A percentile compares a stretch with the other conserved stretches of the same genome.
Evolutionary conservation across 1,140 invertebrate genomes (phyloP).

Genomic region (Rhizoglyphus robini): DNA sequence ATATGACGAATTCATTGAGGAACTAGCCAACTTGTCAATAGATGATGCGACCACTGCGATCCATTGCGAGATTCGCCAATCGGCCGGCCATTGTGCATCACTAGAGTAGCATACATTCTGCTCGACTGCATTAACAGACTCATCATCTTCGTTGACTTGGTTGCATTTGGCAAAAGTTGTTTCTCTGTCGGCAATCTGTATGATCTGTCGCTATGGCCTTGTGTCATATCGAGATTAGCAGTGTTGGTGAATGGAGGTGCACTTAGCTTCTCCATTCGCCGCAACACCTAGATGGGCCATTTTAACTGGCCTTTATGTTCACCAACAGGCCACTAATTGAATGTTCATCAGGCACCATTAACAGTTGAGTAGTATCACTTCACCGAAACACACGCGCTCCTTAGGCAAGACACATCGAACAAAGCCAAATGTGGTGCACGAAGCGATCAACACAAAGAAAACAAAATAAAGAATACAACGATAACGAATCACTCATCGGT

Average conservation of each 20-base stretch:
- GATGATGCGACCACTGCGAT: no score
- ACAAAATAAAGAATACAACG: no score
- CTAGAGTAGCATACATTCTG: no score
- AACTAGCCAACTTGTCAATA: no score
- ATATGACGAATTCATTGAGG: no score
- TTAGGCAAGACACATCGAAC: neutral
- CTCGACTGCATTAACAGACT: neutral
- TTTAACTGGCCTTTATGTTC: neutral
- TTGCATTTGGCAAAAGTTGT: neutral
- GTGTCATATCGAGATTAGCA: neutral
- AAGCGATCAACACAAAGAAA: no score
- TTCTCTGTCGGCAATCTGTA: neutral
- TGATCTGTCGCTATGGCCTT: neutral
- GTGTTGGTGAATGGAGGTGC: neutral
- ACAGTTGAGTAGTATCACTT: neutral
- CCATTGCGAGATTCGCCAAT: constrained; percentile 5
- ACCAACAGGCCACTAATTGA: neutral
- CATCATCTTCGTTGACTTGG: neutral
- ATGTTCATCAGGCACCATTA: neutral
- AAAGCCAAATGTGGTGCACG: no score
- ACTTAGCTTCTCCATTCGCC: neutral
- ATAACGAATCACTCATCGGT: no score
- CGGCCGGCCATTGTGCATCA: neutral
- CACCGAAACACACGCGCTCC: neutral
- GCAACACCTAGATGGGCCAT: neutral